Evolutionary conservation across 2,113 vertebrate genomes (phyloP), one percentile per base, ranked within the genome.

Genomic region (Sphyrna mokarran): DNA sequence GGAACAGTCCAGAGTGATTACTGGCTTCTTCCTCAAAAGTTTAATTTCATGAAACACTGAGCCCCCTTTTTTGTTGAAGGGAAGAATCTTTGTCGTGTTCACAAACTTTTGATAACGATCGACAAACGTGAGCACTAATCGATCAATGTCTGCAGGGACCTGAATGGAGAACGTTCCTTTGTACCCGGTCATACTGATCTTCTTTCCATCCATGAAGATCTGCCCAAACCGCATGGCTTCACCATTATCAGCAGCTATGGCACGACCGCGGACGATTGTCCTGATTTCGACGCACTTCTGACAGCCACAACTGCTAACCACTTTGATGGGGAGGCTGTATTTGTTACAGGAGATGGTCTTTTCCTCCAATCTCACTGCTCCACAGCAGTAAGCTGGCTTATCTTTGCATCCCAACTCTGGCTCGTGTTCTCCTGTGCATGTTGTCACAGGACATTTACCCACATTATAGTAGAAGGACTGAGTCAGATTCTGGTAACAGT

Each of bases 191-290:
- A 99, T 98, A 80, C 99, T 98, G 95, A 99, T 97, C 96, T 98
- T 98, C 69, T 97, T 97, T 95, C 97, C 98, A 20, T 99, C 98
- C 98, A 99, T 97, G 96, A 98, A 99, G 96, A 99, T 98, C 20
- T 99, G 98, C 58, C 99, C 99, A 96, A 99, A 99, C 96, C 99
- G 98, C 98, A 99, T 97, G 63, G 99, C 99, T 95, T 99, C 99
- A 33, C 98, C 98, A 0, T 98, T 98, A 97, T 99, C 99, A 7
- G 98, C 98, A 0, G 99, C 99, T 0, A 98, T 96, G 63, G 98
- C 99, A 29, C 98, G 98, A 10, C 99, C 99, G 54, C 98, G 97
- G 23, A 99, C 98, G 0, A 98, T 97, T 94, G 97, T 97, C 96
- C 98, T 99, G 93, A 98, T 98, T 86, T 99, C 98, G 0, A 98